These are phyloP conservation scores for Zeugodacus cucurbitae DNA, from an alignment of 1,140 invertebrate genomes.

Conservation along the genomic window DNA sequence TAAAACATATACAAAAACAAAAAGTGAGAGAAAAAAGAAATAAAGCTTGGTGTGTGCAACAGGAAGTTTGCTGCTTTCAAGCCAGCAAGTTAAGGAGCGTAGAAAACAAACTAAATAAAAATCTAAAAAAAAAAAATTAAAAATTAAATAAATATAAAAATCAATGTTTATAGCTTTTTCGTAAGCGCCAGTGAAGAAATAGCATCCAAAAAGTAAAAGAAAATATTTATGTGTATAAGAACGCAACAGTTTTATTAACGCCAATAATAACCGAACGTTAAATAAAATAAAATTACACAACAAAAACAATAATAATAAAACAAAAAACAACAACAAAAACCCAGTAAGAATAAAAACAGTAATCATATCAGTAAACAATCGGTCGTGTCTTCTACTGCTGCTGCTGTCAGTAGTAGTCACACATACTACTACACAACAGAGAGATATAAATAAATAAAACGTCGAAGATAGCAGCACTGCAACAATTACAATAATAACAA, in stretches of 20 bases:
- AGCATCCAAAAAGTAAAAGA: background rate
- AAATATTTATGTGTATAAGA: background rate
- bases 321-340: background rate
- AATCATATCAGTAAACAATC: conserved; percentile 23
- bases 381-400: too few species aligned
- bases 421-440: background rate
- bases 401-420: background rate
- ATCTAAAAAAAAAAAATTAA: background rate
- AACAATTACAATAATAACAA: conserved; percentile 21
- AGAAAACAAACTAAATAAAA: too few species aligned
- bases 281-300: background rate
- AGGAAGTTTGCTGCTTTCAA: background rate
- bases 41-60: background rate
- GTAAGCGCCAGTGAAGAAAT: background rate
- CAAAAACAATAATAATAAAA: background rate
- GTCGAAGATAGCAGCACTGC: background rate
- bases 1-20: background rate
- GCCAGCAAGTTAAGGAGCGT: background rate
- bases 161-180: background rate
- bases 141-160: background rate
- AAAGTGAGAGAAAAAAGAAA: background rate
- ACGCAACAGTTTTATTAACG: background rate
- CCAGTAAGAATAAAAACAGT: background rate
- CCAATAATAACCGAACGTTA: background rate
- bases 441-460: conserved; percentile 31